Conservation (phyloP, 2,797 vertebrate genomes). For the Chanos chanos region DNA sequence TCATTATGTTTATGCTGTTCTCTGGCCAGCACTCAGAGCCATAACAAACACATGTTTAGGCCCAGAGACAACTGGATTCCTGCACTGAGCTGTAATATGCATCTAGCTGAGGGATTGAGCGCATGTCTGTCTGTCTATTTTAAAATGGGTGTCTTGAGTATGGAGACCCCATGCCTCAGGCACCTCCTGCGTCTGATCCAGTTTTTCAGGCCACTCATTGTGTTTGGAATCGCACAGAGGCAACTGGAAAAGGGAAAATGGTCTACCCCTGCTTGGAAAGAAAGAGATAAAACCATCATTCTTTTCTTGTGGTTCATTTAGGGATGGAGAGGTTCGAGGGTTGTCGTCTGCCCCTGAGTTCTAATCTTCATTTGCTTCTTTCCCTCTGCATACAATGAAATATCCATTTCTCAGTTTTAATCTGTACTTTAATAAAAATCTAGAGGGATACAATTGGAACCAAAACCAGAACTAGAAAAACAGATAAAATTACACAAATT, state of each 20-base stretch:
- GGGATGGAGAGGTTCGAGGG: not conserved
- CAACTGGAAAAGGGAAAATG: conserved; percentile 8
- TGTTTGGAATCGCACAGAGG: not conserved
- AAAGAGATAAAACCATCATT: not conserved
- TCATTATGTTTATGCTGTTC: too few species aligned
- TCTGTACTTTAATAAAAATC: too few species aligned
- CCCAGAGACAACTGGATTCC: conserved; percentile 7
- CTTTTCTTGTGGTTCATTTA: not conserved
- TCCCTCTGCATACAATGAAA: too few species aligned
- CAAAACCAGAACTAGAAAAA: too few species aligned
- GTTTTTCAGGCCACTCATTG: conserved; percentile 13
- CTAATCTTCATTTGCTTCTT: not conserved
- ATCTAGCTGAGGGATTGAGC: not conserved
- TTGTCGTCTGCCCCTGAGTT: not conserved
- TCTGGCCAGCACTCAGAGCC: too few species aligned
- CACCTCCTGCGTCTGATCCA: conserved; percentile 29
- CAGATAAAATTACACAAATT: too few species aligned
- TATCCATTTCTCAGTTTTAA: too few species aligned
- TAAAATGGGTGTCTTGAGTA: conserved; percentile 19
- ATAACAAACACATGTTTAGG: too few species aligned
- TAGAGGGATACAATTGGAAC: too few species aligned
- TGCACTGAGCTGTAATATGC: too few species aligned
- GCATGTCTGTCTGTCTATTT: conserved; percentile 33
- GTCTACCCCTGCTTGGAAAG: conserved; percentile 5
- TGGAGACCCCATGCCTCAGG: conserved; percentile 20